Percentiles rank a stretch among this genome's conserved stretches.
phyloP scores from a whole-genome alignment of 2,797 vertebrate genomes.

The Percopsis omiscomaycus region DNA sequence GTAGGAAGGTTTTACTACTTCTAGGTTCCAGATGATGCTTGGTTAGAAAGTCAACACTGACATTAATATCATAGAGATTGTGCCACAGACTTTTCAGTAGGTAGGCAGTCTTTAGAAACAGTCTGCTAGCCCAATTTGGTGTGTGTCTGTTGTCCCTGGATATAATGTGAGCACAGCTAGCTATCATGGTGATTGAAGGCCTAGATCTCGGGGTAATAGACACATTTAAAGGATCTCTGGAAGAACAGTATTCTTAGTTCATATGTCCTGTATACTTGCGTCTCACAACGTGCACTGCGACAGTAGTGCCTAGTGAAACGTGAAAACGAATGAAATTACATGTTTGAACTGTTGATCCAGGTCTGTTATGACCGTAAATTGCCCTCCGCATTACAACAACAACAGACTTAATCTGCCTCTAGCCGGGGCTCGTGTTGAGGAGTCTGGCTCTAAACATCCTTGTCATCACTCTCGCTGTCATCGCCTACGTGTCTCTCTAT shows the following conservation, averaged over 20 bases:
- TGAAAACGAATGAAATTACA: constrained; percentile 21
- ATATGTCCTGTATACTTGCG: constrained; percentile 8
- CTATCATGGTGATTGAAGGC: neutral
- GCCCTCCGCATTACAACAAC: constrained; percentile 10
- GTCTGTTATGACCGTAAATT: constrained; percentile 31
- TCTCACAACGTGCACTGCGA: neutral
- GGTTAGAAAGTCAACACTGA: too few relatives aligned
- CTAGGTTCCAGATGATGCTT: too few relatives aligned
- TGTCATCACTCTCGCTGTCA: neutral
- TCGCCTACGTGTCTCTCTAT: neutral
- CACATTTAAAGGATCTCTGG: constrained; percentile 1
- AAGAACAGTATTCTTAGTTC: neutral
- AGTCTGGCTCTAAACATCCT: neutral
- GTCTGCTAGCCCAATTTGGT: too few relatives aligned
- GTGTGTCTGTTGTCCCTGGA: too few relatives aligned
- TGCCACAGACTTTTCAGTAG: too few relatives aligned
- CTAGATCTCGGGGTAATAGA: neutral
- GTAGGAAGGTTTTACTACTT: too few relatives aligned
- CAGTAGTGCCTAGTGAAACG: constrained; percentile 38
- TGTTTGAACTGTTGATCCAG: constrained; percentile 36
- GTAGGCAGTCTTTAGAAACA: too few relatives aligned
- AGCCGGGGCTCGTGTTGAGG: neutral
- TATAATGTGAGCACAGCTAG: too few relatives aligned
- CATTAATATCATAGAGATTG: too few relatives aligned
- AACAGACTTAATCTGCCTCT: neutral